These are phyloP conservation scores for Botia kubotai DNA, from an alignment of 2,797 vertebrate species.

Conservation along the genomic window DNA sequence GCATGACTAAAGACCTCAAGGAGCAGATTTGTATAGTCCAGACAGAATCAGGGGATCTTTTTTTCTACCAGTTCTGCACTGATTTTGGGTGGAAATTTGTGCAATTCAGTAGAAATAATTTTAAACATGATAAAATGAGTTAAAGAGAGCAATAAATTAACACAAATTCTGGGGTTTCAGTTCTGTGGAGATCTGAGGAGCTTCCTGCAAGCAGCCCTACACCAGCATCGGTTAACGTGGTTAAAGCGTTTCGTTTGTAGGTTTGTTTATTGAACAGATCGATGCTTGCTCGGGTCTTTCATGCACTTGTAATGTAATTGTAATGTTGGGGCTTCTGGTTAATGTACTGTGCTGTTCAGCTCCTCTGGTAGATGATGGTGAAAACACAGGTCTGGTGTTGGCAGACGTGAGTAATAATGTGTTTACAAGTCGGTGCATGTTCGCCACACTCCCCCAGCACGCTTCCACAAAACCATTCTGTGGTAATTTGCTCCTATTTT, in stretches of 20 bases:
- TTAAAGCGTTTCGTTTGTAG: constrained; percentile 36
- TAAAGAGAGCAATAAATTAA: too few species aligned
- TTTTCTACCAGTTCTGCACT: background rate
- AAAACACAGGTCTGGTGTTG: background rate
- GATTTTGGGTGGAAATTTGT: background rate
- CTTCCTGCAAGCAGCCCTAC: background rate
- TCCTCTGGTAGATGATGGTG: constrained; percentile 19
- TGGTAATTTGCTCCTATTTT: constrained; percentile 16
- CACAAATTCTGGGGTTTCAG: background rate
- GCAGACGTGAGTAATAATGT: constrained; percentile 21
- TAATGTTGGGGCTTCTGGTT: constrained; percentile 40
- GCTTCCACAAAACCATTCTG: constrained; percentile 8
- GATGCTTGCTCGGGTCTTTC: constrained; percentile 35
- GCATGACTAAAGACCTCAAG: background rate
- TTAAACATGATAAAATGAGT: background rate
- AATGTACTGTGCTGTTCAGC: constrained; percentile 38
- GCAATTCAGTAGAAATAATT: too few species aligned
- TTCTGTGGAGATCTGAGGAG: background rate
- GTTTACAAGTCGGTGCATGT: constrained; percentile 15
- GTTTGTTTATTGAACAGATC: constrained; percentile 50
- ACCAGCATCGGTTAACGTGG: constrained; percentile 34
- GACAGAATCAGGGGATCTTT: background rate
- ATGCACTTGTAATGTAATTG: constrained; percentile 49
- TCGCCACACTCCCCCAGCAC: constrained; percentile 5
- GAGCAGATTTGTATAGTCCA: background rate